Evolutionary conservation across 2,888 invertebrate genomes (phyloP).

Genomic region (Homarus gammarus): DNA sequence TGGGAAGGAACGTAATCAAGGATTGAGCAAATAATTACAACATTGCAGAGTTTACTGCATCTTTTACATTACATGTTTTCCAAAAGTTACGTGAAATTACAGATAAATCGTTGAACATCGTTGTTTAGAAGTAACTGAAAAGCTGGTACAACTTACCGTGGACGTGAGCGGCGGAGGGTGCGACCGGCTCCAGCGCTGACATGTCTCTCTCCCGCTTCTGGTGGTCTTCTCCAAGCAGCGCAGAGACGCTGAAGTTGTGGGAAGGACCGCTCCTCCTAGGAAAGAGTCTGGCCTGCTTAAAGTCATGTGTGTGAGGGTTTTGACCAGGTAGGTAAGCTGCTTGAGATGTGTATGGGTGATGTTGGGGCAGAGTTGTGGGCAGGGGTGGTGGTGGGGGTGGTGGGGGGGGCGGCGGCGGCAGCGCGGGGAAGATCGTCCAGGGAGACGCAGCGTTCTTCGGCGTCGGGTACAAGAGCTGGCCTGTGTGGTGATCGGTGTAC

Average conservation of each 20-base stretch:
- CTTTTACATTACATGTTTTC: no score
- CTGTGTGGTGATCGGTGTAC: not conserved
- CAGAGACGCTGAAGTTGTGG: conserved; percentile 25
- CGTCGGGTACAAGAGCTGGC: not conserved
- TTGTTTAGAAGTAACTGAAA: not conserved
- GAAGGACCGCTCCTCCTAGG: not conserved
- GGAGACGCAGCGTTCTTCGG: not conserved
- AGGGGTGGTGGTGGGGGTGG: not conserved
- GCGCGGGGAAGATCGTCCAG: not conserved
- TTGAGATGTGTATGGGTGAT: not conserved
- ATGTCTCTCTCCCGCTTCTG: not conserved
- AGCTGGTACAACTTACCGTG: not conserved
- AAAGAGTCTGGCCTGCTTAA: not conserved
- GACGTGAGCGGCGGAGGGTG: not conserved
- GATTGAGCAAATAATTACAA: no score
- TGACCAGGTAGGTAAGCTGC: not conserved
- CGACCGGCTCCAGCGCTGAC: not conserved
- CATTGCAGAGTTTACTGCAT: no score
- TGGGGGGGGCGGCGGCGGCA: not conserved
- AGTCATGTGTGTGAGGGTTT: not conserved
- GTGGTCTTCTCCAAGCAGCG: conserved; percentile 7
- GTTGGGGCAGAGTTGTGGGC: not conserved
- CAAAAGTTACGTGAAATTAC: no score
- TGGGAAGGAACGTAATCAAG: no score
- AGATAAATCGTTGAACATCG: not conserved